phyloP scores from a whole-genome alignment of 2,113 vertebrate genomes.

The Antechinus flavipes region DNA sequence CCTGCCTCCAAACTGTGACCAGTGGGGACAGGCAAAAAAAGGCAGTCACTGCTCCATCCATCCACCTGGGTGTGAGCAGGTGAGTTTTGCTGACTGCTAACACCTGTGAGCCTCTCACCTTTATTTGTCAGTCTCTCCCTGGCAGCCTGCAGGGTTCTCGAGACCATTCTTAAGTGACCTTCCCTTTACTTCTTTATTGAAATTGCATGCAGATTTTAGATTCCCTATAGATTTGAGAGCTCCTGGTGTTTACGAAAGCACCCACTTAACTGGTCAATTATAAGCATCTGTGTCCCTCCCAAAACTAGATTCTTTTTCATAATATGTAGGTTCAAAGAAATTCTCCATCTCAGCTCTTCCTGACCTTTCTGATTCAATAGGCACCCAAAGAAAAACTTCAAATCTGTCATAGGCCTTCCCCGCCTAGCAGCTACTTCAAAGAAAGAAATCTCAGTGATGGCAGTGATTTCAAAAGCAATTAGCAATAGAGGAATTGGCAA shows the following conservation, averaged over 20 bases:
- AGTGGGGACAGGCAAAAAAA: constrained; percentile 36
- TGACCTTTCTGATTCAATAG: constrained; percentile 58
- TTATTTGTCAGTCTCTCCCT: constrained; percentile 42
- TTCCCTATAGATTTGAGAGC: not conserved
- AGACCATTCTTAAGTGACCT: constrained; percentile 15
- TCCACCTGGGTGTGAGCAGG: constrained; percentile 38
- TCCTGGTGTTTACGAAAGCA: not conserved
- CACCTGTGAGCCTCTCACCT: constrained; percentile 32
- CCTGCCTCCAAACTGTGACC: constrained; percentile 30
- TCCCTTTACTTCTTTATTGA: constrained; percentile 20
- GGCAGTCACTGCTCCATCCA: constrained; percentile 1
- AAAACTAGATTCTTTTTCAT: constrained; percentile 30
- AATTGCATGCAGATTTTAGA: constrained; percentile 38
- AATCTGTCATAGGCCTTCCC: constrained; percentile 29
- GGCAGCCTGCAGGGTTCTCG: constrained; percentile 36
- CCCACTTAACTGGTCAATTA: constrained; percentile 12
- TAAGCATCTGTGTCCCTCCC: constrained; percentile 35
- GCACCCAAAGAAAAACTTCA: not conserved
- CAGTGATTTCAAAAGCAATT: constrained; percentile 29
- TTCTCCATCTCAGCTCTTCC: constrained; percentile 56
- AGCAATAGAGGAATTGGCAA: accelerated
- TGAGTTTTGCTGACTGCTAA: constrained; percentile 27
- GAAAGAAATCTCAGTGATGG: not conserved
- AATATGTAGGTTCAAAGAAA: constrained; percentile 8
- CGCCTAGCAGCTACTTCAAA: not conserved